Base-by-base conservation (phyloP, 1,140 invertebrate genomes). In the Mycetomoellerius zeteki region DNA sequence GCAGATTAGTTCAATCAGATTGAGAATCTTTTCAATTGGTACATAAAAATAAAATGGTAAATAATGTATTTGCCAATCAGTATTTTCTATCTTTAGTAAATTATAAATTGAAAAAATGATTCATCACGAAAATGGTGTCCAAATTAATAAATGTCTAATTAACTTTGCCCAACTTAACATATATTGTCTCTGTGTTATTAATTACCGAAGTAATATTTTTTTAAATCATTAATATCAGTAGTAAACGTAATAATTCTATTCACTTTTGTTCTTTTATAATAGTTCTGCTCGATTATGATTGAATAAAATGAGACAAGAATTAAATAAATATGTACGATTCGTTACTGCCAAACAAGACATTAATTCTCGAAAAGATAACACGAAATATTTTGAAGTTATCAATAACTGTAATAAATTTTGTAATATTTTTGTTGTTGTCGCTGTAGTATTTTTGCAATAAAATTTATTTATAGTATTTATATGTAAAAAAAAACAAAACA, bases 341-440 rank as follows among this genome's bases (percentile, higher is more conserved):
- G 67, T 90, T 90, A 90, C 89, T 90, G 88, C 89, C 88, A 89
- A 90, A 52, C 19, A 52, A 64, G 60, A 43, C 64, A 8, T 24
- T 58, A 69, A 43, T 27, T 52, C 30, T 67, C 12, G 47, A 76
- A 87, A 76, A 90, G 78, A 69, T 65, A 90, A 77, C 84, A 84
- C 47, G 7, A 52, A 67, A 47, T 56, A 78, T n/a, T 73, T 21
- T 3, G n/a, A 33, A 33, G 37, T n/a, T 37, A 78, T 21, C 37
- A 78, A 50, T 24, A 62, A 56, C 12, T 60, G 27, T 56, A 58
- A 58, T 37, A 65, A 65, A 21, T 30, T 50, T 64, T 47, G 54
- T 24, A 30, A 72, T 12, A 8, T 30, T 64, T 33, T 12, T 58
- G 16, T 65, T 65, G 47, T 56, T 47, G 10, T 71, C 47, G 19